These are phyloP conservation scores for Rhadina sibilatrix DNA, from an alignment of 2,113 vertebrate genomes.

Conservation along the genomic window DNA sequence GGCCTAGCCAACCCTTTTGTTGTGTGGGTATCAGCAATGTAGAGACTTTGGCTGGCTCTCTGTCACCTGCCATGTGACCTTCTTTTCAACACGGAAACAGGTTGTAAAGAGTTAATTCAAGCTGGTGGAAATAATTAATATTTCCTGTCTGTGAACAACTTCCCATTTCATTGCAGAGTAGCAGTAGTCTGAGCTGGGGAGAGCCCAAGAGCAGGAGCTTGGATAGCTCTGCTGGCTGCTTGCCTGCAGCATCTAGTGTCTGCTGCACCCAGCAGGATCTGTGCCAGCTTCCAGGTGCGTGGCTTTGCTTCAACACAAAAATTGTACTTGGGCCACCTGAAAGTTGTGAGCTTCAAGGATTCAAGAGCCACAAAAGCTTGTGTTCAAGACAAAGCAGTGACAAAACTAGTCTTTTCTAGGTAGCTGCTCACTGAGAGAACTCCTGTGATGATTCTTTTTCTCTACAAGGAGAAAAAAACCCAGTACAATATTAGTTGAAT, in stretches of 20 bases:
- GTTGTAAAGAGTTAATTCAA: background rate
- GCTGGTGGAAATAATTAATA: background rate
- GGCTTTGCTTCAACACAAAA: background rate
- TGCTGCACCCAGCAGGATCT: background rate
- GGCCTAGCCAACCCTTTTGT: background rate
- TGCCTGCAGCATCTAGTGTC: background rate
- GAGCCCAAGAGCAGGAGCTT: background rate
- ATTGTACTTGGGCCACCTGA: background rate
- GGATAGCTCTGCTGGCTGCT: background rate
- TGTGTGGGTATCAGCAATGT: too few relatives aligned
- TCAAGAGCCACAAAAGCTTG: background rate
- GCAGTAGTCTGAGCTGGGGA: background rate
- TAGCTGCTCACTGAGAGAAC: background rate
- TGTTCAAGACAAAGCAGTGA: background rate
- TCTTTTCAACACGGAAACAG: background rate
- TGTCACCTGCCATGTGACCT: background rate
- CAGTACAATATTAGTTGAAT: background rate
- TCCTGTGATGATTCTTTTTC: background rate
- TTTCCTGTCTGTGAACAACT: background rate
- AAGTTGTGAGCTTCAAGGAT: background rate
- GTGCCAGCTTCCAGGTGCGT: background rate
- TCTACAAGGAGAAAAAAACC: fast-evolving
- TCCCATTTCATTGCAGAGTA: background rate
- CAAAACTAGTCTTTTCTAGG: background rate
- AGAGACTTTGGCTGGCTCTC: background rate